Conservation (phyloP, 2,113 vertebrate genomes). For the Eidolon helvum region DNA sequence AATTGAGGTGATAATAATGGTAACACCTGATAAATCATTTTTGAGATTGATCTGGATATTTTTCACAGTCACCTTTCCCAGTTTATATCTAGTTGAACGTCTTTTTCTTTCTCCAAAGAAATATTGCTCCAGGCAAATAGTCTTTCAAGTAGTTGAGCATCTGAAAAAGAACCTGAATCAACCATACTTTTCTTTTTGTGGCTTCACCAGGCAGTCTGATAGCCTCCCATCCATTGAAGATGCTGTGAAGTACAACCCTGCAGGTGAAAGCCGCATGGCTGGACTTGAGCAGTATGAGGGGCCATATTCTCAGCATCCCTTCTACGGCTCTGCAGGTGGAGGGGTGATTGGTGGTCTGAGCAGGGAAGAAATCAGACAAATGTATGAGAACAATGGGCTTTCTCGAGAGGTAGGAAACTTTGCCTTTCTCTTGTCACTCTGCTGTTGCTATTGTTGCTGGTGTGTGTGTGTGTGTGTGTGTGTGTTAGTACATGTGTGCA, state of each 20-base stretch:
- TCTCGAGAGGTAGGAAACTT: slow-evolving; percentile 90
- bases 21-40: neutral
- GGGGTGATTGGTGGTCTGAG: slow-evolving; percentile 94
- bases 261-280: slow-evolving; percentile 90
- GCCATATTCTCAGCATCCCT: slow-evolving; percentile 86
- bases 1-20: neutral
- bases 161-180: neutral
- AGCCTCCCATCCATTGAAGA: slow-evolving; percentile 91
- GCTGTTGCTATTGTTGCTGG: neutral
- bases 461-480: too few relatives aligned
- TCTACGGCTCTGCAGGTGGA: slow-evolving; percentile 88
- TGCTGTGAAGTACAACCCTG: slow-evolving; percentile 93
- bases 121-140: neutral
- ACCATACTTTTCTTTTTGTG: slow-evolving; percentile 32
- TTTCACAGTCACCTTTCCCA: neutral
- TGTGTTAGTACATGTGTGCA: too few relatives aligned
- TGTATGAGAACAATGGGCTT: slow-evolving; percentile 95
- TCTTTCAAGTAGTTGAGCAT: neutral
- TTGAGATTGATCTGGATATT: neutral
- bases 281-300: slow-evolving; percentile 89
- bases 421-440: neutral
- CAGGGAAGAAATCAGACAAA: slow-evolving; percentile 95
- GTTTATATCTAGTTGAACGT: neutral
- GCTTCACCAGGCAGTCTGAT: slow-evolving; percentile 85
- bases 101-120: slow-evolving; percentile 16